Evolutionary conservation across 2,888 invertebrate genomes (phyloP), one percentile per base, ranked within the genome.

Genomic region (Leptodirus hochenwartii): DNA sequence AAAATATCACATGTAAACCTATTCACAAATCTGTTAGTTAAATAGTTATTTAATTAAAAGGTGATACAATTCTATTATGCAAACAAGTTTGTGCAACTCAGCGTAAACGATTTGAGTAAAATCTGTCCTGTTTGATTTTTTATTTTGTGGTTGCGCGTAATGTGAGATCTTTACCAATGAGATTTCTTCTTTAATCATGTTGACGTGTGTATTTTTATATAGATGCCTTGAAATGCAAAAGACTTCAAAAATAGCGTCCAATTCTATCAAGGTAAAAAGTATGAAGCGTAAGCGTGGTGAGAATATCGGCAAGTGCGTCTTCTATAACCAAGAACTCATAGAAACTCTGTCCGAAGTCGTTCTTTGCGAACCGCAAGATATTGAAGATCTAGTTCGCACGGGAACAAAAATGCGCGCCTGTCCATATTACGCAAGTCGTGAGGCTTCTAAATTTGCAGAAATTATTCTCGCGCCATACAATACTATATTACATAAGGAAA

Each of bases 401-500:
- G 85, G 77, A 0, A 67, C 69, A 44, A 58, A 68, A 36, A 45
- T 73, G 27, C 71, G 75, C 37, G 82, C 82, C 1, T 98, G 98
- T 54, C 87, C 95, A 0, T 98, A 96, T 60, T 98, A 95, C 55
- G 81, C 87, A 0, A 67, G 81, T 2, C 66, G 93, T 43, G 67
- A 70, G 47, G 80, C 90, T 4, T 61, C 84, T 15, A 68, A 74
- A 37, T 73, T 82, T 50, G 82, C 91, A 5, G 82, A 96, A 67
- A 54, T 84, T 5, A 60, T 87, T 30, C 63, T 81, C 26, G 55
- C 79, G 6, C 79, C 80, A 1, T 81, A 81, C 44, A 80, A 84
- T 50, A 69, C 77, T 13, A 58, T 91, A 26, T 58, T 91, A 4
- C 85, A 90, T 50, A 69, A 71, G 47, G 61, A 64, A 10, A 84